Evolutionary conservation across 1,140 invertebrate genomes (phyloP), one percentile per base, ranked within the genome.

Genomic region (Trichomalopsis sarcophagae): DNA sequence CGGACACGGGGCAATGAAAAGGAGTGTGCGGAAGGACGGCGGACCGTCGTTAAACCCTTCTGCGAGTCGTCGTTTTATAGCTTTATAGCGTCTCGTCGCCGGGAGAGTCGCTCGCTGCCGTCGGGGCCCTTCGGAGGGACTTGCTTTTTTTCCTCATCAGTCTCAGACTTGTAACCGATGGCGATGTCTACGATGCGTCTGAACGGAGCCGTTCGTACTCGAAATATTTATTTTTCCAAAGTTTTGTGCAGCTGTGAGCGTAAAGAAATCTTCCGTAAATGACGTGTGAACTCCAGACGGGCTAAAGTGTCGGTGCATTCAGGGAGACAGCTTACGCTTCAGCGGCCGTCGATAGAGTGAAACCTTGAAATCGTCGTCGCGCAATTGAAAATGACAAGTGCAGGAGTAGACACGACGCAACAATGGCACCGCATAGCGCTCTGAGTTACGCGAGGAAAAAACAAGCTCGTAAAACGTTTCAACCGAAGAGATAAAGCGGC

Each of bases 1-100:
- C 3, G 36, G 55, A n/a, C 14, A 7, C 6, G 6, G 5, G 6
- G 0, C 73, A 44, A 40, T 27, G 14, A 62, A 75, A 76, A 75
- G 11, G 55, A 50, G n/a, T 21, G 40, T 2, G 13, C 9, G 30
- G 44, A 33, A 14, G 36, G 47, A 50, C 21, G 73, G 27, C 69
- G 75, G 74, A 84, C 86, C 84, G 84, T 88, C 85, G 77, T 89
- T 88, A 91, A 92, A 88, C 89, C 89, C 89, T 91, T 81, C 62
- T 87, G 84, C 81, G 79, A 68, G 68, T 86, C 68, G 82, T 33
- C 55, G 55, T 89, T 91, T 91, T 91, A 91, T 90, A 89, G 89
- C 87, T 92, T 91, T 91, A 90, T 88, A 87, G 86, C 89, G 87
- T 79, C 86, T 74, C 82, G 27, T 27, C 33, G 33, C 14, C 11